Base-by-base conservation (phyloP, 2,113 vertebrate genomes). In the Coreoperca whiteheadi region DNA sequence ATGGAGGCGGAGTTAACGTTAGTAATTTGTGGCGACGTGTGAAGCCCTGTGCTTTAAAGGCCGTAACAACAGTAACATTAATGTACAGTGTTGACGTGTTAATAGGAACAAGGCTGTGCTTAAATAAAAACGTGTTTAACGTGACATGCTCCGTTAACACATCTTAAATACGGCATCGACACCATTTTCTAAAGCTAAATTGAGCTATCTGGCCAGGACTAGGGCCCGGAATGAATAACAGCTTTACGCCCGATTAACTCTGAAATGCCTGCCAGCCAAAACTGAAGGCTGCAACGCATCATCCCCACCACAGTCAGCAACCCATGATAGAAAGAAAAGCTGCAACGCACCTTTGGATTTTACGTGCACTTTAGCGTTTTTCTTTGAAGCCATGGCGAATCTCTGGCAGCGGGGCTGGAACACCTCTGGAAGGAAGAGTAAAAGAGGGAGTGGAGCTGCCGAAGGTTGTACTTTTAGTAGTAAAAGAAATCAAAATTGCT, bases 311-410 rank as follows among this genome's bases (percentile, higher is more conserved):
- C 59, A 28, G n/a, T n/a, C n/a, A n/a, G 65, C 30, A 46, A 8
- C 9, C 8, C 28, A 15, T 0, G 14, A 37, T 1, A 83, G 30
- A 51, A 9, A 30, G 2, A 43, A 37, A 67, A 53, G n/a, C 63
- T 46, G 16, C 34, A 3, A 92, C 92, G 8, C 48, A 95, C 94
- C 94, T 93, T 93, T 94, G 18, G 81, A 0, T 83, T 94, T 95
- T 0, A 14, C 46, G 48, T 64, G 63, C 37, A 43, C 37, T 79
- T 90, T 93, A 0, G 82, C 7, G 63, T 21, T 74, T 53, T 92
- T 95, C 92, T 91, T 94, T 6, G 90, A 48, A 48, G 91, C 91
- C 94, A 95, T 95, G 76, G 46, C n/a, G 74, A 11, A 4, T 64
- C 6, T 73, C 16, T 4, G n/a, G 14, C 4, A 25, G 70, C 4